phyloP scores from a whole-genome alignment of 2,797 vertebrate genomes.

The Enteromius fasciolatus region DNA sequence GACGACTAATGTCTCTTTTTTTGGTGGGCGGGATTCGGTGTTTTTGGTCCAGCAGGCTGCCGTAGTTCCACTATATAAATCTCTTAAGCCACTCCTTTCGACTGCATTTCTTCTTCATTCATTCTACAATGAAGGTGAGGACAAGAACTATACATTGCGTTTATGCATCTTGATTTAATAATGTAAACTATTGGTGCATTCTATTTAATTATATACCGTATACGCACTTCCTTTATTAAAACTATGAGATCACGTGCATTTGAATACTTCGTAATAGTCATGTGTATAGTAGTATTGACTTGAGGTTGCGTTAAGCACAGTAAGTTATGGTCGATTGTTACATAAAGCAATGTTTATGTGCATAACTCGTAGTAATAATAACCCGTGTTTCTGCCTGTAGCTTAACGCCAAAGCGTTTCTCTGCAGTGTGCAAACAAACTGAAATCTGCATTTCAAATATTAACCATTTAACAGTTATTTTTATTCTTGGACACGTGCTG shows the following conservation, averaged over 20 bases:
- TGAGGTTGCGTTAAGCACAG: too few species aligned
- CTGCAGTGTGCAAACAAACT: background rate
- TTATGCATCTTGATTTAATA: background rate
- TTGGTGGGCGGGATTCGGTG: background rate
- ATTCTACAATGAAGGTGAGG: background rate
- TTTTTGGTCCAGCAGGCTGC: background rate
- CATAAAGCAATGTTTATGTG: background rate
- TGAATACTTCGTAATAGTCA: background rate
- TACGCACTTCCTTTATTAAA: background rate
- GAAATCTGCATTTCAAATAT: background rate
- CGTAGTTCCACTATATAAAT: slow-evolving; percentile 7
- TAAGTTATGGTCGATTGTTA: background rate
- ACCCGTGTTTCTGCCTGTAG: background rate
- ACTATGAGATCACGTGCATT: background rate
- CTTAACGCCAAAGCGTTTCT: background rate
- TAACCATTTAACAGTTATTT: background rate
- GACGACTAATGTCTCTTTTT: too few species aligned
- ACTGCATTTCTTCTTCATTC: background rate
- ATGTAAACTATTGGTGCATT: background rate
- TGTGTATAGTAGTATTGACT: background rate
- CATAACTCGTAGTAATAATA: background rate
- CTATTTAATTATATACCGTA: background rate
- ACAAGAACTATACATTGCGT: background rate
- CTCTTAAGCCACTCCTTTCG: background rate
- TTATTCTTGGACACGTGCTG: background rate